Percentiles rank a stretch among this genome's conserved stretches.
Conservation (phyloP, 2,797 vertebrate genomes). For the Poeciliopsis turneri region DNA sequence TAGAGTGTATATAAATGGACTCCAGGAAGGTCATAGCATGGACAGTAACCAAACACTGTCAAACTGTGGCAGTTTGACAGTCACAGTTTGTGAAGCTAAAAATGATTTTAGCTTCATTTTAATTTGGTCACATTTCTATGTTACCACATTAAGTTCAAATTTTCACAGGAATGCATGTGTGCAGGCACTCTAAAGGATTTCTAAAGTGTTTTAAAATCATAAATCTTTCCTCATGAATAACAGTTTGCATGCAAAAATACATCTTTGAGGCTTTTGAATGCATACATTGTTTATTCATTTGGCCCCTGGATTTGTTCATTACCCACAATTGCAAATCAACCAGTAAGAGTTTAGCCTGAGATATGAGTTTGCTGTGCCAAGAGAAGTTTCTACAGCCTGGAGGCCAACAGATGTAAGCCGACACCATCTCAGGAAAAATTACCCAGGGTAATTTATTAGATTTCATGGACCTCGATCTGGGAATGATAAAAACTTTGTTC, state of each 20-base stretch:
- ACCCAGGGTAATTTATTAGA: slow-evolving; percentile 11
- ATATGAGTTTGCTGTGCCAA: neutral
- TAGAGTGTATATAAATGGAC: neutral
- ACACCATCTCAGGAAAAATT: neutral
- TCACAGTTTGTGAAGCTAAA: no score
- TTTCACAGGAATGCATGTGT: neutral
- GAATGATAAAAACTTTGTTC: neutral
- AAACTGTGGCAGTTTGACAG: neutral
- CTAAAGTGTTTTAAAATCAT: neutral
- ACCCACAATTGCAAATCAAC: slow-evolving; percentile 1
- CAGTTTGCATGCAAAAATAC: neutral
- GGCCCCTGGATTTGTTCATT: neutral
- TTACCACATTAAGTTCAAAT: neutral
- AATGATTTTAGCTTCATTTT: neutral
- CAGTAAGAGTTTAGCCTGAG: neutral
- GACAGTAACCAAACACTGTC: neutral
- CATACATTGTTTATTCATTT: slow-evolving; percentile 2
- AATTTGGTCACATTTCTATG: neutral
- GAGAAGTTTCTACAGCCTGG: neutral
- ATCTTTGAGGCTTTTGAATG: neutral
- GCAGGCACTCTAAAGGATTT: neutral
- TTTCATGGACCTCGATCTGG: neutral
- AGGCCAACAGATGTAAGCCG: neutral
- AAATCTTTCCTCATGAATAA: neutral
- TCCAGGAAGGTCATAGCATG: neutral